Base-by-base conservation (phyloP, 2,888 invertebrate genomes). In the Mactromeris polynyma region DNA sequence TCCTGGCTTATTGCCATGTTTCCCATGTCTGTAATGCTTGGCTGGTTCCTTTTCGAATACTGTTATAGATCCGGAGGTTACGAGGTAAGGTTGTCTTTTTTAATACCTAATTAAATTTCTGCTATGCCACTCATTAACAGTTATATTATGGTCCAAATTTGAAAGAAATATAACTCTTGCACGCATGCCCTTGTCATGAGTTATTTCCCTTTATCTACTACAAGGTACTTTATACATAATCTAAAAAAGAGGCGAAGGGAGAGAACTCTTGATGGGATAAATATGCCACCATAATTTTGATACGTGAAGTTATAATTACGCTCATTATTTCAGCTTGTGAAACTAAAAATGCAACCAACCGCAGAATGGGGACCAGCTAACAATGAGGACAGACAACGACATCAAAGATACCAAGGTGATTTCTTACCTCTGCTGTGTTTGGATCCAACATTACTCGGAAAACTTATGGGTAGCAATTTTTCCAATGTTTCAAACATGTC, bases 1-100 rank as follows among this genome's bases (percentile, higher is more conserved):
- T 96, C 96, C 19, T 96, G 97, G 96, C 77, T 96, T 31, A 96
- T 97, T n/a, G 95, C 95, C 19, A 86, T 95, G 88, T 95, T 95
- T 78, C 96, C 96, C 2, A 93, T 97, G 64, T 42, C 95, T 11
- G 94, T 95, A 38, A 96, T 97, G 83, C 95, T 96, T 9, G 87
- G 91, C 26, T 95, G 95, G 94, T 96, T 96, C 90, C 46, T 96
- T 17, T 93, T 93, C 86, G 93, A 95, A 85, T 96, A 94, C 91
- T 96, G 96, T 86, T 90, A 89, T 58, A 91, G 94, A 42, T 96
- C 96, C 6, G 96, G 96, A 4, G 96, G 96, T 3, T 96, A 87
- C 81, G 93, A 93, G 92, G 96, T 96, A 90, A 94, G 21, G 11
- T 36, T 33, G 33, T 9, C 26, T 9, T 26, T 7, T 26, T 64